Conservation (phyloP, 2,797 vertebrate genomes). For the Sebastes vulpes region DNA sequence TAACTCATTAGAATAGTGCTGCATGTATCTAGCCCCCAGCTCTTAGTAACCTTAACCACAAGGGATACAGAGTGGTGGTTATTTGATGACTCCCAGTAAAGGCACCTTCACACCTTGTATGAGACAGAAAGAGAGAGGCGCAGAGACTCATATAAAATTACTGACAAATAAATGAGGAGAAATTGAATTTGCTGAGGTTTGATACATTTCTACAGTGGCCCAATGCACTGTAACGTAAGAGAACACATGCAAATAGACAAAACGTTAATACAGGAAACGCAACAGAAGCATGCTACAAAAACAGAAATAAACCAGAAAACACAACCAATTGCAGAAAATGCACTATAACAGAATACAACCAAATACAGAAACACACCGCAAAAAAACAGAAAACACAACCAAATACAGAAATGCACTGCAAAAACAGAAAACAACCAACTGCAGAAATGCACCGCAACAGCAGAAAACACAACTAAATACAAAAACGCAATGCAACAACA, state of each 20-base stretch:
- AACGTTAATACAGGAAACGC: not conserved
- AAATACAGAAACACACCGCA: too few relatives aligned
- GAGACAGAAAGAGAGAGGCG: not conserved
- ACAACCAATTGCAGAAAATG: too few relatives aligned
- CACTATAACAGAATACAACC: too few relatives aligned
- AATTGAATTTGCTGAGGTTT: not conserved
- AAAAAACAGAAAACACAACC: too few relatives aligned
- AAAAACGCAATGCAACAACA: too few relatives aligned
- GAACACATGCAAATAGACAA: not conserved
- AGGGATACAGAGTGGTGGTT: slow-evolving; percentile 6
- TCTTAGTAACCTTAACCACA: slow-evolving; percentile 67
- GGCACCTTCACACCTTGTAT: slow-evolving; percentile 39
- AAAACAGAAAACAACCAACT: too few relatives aligned
- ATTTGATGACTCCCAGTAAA: slow-evolving; percentile 15
- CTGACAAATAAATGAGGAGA: not conserved
- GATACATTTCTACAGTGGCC: not conserved
- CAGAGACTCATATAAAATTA: not conserved
- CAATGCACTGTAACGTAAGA: not conserved
- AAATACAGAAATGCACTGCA: too few relatives aligned
- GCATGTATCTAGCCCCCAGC: slow-evolving; percentile 52
- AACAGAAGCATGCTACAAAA: too few relatives aligned
- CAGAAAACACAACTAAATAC: too few relatives aligned
- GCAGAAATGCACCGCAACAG: too few relatives aligned
- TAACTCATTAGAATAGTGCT: slow-evolving; percentile 76
- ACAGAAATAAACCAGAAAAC: too few relatives aligned